Evolutionary conservation across 2,888 invertebrate species (phyloP), one percentile per base, ranked within the genome.

Genomic region (Lasius fuliginosus): DNA sequence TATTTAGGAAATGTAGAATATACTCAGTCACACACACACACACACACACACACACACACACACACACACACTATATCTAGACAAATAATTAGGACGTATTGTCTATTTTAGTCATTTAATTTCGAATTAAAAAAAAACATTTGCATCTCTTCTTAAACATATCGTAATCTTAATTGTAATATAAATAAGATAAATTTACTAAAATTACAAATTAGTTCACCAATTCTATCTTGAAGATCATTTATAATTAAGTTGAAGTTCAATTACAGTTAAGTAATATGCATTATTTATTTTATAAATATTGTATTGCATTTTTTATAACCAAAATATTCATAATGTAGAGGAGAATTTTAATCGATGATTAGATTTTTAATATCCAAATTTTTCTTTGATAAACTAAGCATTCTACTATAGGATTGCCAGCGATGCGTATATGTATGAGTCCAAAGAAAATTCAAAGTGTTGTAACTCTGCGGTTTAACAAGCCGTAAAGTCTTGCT

Each of bases 401-500:
- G 0, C 46, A 27, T 40, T 53, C 49, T 53, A 12, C 2, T 8
- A 6, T 27, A 27, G 0, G 5, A 46, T 42, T 23, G 18, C 4
- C 30, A n/a, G 15, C 23, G 67, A 27, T 12, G 11, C 5, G 18
- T 18, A 8, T 69, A 33, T 15, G n/a, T n/a, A n/a, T 42, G 12
- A 42, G 42, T 27, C 3, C 23, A 40, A 18, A 79, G n/a, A 79
- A 42, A 27, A 60, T 77, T 56, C 2, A n/a, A 33, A 71, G 18
- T 60, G 18, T 33, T n/a, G 33, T n/a, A 36, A 69, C 11, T 11
- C 12, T 49, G 60, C 5, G 18, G n/a, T 33, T 27, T 33, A 27
- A 46, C 73, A 60, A 81, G 23, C 1, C 36, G 15, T 74, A 73
- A 79, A 79, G 12, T 30, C 53, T 67, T 8, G 5, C 42, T 60